Evolutionary conservation across 2,888 invertebrate species (phyloP).

Genomic region (Euzetes globulus): DNA sequence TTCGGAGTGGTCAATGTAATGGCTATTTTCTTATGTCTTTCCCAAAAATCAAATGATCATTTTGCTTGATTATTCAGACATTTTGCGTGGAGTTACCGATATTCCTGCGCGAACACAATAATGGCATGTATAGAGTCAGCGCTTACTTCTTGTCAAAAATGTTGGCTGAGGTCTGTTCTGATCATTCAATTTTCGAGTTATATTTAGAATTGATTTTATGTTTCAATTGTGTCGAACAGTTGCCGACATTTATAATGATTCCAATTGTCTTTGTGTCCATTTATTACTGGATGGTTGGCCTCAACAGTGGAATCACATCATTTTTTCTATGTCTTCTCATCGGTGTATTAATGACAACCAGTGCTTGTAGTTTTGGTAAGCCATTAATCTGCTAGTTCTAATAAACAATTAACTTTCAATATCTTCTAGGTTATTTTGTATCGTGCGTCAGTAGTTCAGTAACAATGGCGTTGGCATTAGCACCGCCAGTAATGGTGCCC

Average conservation of each 20-base stretch:
- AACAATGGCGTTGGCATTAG: slow-evolving; percentile 79
- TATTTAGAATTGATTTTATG: not conserved
- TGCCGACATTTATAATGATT: slow-evolving; percentile 70
- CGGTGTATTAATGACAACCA: slow-evolving; percentile 23
- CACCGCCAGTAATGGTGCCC: slow-evolving; percentile 85
- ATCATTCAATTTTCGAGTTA: not conserved
- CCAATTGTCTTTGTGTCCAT: slow-evolving; percentile 73
- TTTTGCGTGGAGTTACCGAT: slow-evolving; percentile 83
- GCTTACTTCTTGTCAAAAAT: slow-evolving; percentile 87
- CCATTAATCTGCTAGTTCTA: not conserved
- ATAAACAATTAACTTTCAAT: not conserved
- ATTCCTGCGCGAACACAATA: slow-evolving; percentile 76
- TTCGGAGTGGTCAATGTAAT: slow-evolving; percentile 51
- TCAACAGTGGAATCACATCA: not conserved
- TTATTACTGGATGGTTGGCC: slow-evolving; percentile 79
- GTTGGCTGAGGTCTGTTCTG: slow-evolving; percentile 58
- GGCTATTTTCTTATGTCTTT: not conserved
- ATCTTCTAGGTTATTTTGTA: slow-evolving; percentile 72
- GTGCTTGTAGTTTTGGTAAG: slow-evolving; percentile 32
- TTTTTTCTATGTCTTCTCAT: slow-evolving; percentile 11
- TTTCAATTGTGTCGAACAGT: not conserved
- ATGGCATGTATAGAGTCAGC: slow-evolving; percentile 82
- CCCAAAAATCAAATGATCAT: not conserved
- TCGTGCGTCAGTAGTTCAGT: slow-evolving; percentile 75
- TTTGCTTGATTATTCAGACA: slow-evolving; percentile 55